A percentile compares a stretch with the other conserved stretches of the same genome.
Conservation (phyloP, 2,888 invertebrate genomes). For the Anorthoa munda region DNA sequence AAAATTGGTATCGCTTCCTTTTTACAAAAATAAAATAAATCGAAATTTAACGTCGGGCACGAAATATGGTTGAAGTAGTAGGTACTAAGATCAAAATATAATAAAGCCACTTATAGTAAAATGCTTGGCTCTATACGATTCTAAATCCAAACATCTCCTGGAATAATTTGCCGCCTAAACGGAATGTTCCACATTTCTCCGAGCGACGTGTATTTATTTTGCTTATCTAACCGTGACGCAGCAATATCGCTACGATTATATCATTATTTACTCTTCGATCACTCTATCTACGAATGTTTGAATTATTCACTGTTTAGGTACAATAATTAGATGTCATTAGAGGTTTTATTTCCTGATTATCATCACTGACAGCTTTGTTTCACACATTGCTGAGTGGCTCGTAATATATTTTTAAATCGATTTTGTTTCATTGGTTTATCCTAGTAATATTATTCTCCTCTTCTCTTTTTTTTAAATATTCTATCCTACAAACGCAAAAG, state of each 20-base stretch:
- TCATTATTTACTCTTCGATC: conserved; percentile 60
- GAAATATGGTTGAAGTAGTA: too few relatives aligned
- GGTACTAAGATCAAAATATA: too few relatives aligned
- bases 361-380: neutral
- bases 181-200: conserved; percentile 26
- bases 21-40: too few relatives aligned
- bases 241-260: conserved; percentile 47
- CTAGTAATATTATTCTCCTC: too few relatives aligned
- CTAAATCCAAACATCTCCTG: conserved; percentile 26
- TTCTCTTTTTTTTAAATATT: too few relatives aligned
- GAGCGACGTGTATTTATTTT: conserved; percentile 47
- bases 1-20: too few relatives aligned
- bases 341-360: neutral
- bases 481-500: too few relatives aligned
- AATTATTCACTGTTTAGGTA: conserved; percentile 45
- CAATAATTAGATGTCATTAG: conserved; percentile 21
- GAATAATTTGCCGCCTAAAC: conserved; percentile 47
- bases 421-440: too few relatives aligned
- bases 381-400: too few relatives aligned
- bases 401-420: too few relatives aligned
- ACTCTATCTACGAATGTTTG: conserved; percentile 49
- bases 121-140: neutral
- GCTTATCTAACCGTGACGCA: conserved; percentile 60
- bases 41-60: too few relatives aligned
- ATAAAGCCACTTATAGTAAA: too few relatives aligned